Percentiles rank a stretch among this genome's conserved stretches.
phyloP scores from a whole-genome alignment of 2,113 vertebrate genomes.

The Calypte anna region DNA sequence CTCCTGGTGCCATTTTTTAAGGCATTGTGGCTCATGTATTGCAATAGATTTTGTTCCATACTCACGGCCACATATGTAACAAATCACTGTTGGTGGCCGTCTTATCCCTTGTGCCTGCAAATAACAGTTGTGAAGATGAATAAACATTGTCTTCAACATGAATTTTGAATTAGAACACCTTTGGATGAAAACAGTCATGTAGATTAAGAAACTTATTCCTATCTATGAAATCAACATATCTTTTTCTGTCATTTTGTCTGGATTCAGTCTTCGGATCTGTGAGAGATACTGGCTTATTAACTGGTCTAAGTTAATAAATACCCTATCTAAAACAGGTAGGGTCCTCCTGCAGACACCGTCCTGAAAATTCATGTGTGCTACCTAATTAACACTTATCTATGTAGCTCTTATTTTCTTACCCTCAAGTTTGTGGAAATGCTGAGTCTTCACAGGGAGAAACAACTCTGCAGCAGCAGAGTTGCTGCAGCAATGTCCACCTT shows the following conservation, averaged over 20 bases:
- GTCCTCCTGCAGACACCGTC: neutral
- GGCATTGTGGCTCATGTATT: slow-evolving; percentile 81
- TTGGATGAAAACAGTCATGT: neutral
- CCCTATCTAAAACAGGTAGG: neutral
- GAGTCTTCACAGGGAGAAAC: neutral
- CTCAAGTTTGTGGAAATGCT: neutral
- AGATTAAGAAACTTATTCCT: neutral
- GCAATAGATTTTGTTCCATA: slow-evolving; percentile 80
- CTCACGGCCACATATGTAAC: slow-evolving; percentile 78
- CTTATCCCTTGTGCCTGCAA: slow-evolving; percentile 67
- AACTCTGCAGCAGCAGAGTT: neutral
- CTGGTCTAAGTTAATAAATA: too few species aligned
- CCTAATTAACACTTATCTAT: neutral
- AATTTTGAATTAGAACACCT: neutral
- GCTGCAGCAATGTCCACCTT: neutral
- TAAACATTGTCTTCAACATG: neutral
- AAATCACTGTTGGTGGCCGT: slow-evolving; percentile 73
- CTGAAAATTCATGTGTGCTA: neutral
- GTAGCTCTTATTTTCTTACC: neutral
- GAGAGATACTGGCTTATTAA: neutral
- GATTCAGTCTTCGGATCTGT: neutral
- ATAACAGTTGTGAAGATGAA: slow-evolving; percentile 23
- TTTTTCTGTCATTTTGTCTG: neutral
- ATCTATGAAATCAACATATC: neutral
- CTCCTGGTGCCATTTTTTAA: slow-evolving; percentile 81